These are phyloP conservation scores for Smittia sp. DNA, from an alignment of 2,888 invertebrate species.

Conservation along the genomic window DNA sequence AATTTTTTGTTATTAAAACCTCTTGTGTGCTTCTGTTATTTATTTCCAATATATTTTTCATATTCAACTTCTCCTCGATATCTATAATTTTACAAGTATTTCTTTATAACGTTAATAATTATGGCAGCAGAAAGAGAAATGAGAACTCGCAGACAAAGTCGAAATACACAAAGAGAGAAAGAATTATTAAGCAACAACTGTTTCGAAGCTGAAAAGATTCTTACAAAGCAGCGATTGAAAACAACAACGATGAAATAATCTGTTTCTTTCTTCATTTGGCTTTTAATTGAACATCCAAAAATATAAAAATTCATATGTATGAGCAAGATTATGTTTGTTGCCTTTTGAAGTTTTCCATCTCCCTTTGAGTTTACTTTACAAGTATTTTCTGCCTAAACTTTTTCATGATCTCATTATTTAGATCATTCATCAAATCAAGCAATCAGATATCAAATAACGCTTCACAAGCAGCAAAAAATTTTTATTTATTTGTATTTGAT, in stretches of 20 bases:
- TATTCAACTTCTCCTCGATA: constrained; percentile 9
- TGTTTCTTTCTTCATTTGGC: constrained; percentile 23
- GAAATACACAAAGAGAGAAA: background rate
- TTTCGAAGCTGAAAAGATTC: constrained; percentile 2
- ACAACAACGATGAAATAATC: constrained; percentile 27
- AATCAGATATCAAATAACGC: constrained; percentile 1
- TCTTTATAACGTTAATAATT: constrained; percentile 29
- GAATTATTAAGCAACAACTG: constrained; percentile 36
- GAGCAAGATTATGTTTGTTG: constrained; percentile 4
- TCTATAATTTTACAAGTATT: constrained; percentile 5
- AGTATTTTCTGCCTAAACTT: background rate
- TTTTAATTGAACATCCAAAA: constrained; percentile 23
- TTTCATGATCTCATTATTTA: constrained; percentile 21
- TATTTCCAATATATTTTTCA: background rate
- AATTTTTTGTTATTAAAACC: background rate
- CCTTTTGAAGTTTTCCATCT: constrained; percentile 19
- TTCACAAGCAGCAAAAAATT: background rate
- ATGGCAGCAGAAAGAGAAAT: background rate
- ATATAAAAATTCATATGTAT: constrained; percentile 26
- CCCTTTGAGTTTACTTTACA: background rate
- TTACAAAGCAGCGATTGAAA: background rate
- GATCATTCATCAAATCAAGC: constrained; percentile 25
- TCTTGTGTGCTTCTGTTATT: constrained; percentile 15
- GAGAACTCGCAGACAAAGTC: background rate
- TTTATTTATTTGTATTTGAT: background rate